Evolutionary conservation across 2,888 invertebrate species (phyloP).

Genomic region (Drosophila cognata): DNA sequence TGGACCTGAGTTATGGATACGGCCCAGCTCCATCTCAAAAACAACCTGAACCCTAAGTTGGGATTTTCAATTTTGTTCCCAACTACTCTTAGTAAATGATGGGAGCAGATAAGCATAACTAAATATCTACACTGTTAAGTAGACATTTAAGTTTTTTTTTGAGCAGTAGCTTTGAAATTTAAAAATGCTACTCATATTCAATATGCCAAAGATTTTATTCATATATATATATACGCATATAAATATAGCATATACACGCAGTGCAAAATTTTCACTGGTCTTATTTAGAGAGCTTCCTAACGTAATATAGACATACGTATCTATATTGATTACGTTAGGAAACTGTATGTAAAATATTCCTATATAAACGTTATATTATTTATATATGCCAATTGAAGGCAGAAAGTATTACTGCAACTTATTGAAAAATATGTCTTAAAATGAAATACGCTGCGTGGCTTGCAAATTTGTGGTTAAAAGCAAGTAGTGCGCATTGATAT

Average conservation of each 20-base stretch:
- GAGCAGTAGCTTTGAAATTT: neutral
- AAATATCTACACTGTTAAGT: neutral
- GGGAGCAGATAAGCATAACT: slow-evolving; percentile 38
- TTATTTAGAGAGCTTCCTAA: neutral
- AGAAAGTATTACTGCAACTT: neutral
- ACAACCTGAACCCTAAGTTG: slow-evolving; percentile 57
- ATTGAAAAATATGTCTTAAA: neutral
- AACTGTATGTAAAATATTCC: neutral
- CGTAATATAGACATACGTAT: neutral
- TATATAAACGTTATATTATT: neutral
- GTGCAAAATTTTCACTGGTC: neutral
- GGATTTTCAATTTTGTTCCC: slow-evolving; percentile 64
- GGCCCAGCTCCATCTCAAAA: neutral
- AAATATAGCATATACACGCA: neutral
- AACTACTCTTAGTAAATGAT: slow-evolving; percentile 68
- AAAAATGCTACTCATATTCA: neutral
- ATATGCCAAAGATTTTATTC: neutral
- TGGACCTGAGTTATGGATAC: slow-evolving; percentile 1
- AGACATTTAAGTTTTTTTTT: neutral
- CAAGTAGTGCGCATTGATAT: too few relatives aligned
- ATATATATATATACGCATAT: too few relatives aligned
- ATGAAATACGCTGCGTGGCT: neutral
- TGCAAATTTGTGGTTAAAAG: too few relatives aligned
- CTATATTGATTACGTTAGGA: neutral
- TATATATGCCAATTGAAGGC: neutral